A percentile compares a stretch with the other conserved stretches of the same genome.
Evolutionary conservation across 2,113 vertebrate species (phyloP).

Genomic region (Pimephales promelas): DNA sequence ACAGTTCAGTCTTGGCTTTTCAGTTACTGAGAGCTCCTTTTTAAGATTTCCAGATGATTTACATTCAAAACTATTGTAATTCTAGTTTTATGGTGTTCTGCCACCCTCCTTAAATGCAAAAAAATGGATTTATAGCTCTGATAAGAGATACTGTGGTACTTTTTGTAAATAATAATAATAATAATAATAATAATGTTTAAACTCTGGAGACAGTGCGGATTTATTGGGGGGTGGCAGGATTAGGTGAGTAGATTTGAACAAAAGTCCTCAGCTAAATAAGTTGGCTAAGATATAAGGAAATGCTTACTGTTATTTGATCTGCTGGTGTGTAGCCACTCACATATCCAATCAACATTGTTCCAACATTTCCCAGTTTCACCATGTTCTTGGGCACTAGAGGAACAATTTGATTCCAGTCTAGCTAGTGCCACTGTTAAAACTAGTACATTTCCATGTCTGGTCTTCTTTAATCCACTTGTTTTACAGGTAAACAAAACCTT

Average conservation of each 20-base stretch:
- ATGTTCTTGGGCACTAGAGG: conserved; percentile 19
- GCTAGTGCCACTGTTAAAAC: neutral
- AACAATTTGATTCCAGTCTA: conserved; percentile 18
- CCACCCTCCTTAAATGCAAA: neutral
- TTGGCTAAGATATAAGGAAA: conserved; percentile 16
- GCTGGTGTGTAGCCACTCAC: conserved; percentile 4
- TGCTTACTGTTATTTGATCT: conserved; percentile 28
- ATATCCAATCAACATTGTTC: neutral
- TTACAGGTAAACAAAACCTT: neutral
- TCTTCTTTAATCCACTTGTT: neutral
- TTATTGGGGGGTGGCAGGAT: conserved; percentile 19
- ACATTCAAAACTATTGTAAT: neutral
- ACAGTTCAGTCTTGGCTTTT: neutral
- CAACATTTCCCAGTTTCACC: neutral
- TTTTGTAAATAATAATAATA: too few species aligned
- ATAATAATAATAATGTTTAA: neutral
- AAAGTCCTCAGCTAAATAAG: conserved; percentile 28
- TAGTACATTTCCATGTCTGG: neutral
- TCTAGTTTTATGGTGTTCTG: neutral
- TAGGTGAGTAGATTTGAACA: neutral
- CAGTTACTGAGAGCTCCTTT: neutral
- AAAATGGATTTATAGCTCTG: neutral
- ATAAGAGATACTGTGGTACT: neutral
- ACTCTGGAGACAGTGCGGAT: neutral
- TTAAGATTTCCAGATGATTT: neutral